phyloP scores from a whole-genome alignment of 2,888 invertebrate species.

The Eumerus sabulonum region DNA sequence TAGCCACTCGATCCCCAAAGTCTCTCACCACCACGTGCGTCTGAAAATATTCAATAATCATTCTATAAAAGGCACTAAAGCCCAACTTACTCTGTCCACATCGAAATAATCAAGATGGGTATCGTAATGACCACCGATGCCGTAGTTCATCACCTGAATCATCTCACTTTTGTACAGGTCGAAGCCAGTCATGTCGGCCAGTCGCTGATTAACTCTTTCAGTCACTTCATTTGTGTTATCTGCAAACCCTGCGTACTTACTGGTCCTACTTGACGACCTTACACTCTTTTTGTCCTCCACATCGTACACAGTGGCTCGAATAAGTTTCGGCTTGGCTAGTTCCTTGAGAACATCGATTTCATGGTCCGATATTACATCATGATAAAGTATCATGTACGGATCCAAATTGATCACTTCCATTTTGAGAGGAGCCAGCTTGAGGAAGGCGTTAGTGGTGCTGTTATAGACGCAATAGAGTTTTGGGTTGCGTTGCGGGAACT shows the following conservation, averaged over 20 bases:
- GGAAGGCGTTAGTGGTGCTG: constrained; percentile 72
- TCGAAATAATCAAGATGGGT: constrained; percentile 72
- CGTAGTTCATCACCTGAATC: constrained; percentile 76
- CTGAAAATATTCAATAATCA: background rate
- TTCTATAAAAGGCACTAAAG: too few species aligned
- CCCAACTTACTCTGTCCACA: background rate
- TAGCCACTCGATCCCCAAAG: constrained; percentile 95
- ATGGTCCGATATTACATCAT: constrained; percentile 72
- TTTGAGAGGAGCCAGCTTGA: constrained; percentile 75
- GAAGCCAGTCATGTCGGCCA: constrained; percentile 75
- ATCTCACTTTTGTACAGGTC: constrained; percentile 72
- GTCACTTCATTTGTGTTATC: constrained; percentile 70
- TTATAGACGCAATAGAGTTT: constrained; percentile 74
- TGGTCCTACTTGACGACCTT: constrained; percentile 72
- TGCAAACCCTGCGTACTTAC: constrained; percentile 75
- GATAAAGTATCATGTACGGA: constrained; percentile 75
- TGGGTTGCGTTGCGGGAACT: constrained; percentile 54
- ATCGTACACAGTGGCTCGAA: constrained; percentile 73
- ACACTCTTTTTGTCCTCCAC: constrained; percentile 23
- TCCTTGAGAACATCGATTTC: constrained; percentile 73
- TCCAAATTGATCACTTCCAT: constrained; percentile 73
- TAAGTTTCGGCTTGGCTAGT: constrained; percentile 71
- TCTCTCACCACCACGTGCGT: constrained; percentile 28
- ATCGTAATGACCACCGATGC: constrained; percentile 75
- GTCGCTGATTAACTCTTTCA: constrained; percentile 71